phyloP scores from a whole-genome alignment of 2,113 vertebrate genomes.

The Pachycephala philippinensis region DNA sequence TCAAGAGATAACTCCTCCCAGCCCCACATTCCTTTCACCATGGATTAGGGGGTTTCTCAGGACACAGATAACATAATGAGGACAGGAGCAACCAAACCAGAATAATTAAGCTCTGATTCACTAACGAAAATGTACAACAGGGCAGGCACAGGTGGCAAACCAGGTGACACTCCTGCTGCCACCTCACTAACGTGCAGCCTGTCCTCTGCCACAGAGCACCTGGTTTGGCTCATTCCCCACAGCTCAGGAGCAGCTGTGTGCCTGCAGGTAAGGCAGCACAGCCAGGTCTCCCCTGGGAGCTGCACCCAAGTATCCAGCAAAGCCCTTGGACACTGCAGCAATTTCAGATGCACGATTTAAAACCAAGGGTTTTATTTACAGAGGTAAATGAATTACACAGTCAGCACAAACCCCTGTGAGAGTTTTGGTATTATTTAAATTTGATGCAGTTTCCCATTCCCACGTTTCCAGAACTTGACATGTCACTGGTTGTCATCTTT shows the following conservation, averaged over 20 bases:
- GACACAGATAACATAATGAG: background rate
- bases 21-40: background rate
- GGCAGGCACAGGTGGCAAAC: background rate
- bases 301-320: background rate
- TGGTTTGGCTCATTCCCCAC: background rate
- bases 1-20: background rate
- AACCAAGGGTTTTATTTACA: background rate
- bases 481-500: slow-evolving; percentile 45
- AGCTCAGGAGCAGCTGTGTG: background rate
- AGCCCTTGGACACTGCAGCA: background rate
- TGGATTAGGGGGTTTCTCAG: background rate
- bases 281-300: background rate
- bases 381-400: background rate
- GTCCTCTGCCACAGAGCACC: background rate
- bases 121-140: background rate
- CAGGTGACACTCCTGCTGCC: background rate
- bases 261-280: accelerated
- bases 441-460: background rate
- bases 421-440: background rate
- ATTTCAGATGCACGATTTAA: background rate
- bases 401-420: background rate
- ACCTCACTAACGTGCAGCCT: background rate
- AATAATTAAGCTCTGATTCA: background rate
- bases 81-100: background rate
- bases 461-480: background rate